These are phyloP conservation scores for Nezara viridula DNA, from an alignment of 2,888 invertebrate genomes.

Conservation along the genomic window DNA sequence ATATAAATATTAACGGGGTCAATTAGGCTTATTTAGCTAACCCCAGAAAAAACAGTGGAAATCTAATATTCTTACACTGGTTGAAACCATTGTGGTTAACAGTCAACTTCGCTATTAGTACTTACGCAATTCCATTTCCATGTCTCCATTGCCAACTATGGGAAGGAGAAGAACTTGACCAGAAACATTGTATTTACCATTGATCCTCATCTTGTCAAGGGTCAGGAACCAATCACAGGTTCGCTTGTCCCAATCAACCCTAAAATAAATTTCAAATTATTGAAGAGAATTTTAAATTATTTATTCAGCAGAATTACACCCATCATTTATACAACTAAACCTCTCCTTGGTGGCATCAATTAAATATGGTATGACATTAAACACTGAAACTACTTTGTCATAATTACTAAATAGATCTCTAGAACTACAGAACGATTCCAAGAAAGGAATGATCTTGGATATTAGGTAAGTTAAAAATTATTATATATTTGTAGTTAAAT, in stretches of 20 bases:
- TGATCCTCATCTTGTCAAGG: conserved; percentile 72
- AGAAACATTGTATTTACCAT: conserved; percentile 72
- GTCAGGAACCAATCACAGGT: conserved; percentile 67
- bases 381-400: too few species aligned
- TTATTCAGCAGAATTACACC: background rate
- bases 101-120: conserved; percentile 63
- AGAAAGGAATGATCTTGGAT: too few species aligned
- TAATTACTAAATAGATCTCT: too few species aligned
- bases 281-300: background rate
- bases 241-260: conserved; percentile 65
- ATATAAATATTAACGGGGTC: too few species aligned
- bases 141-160: conserved; percentile 72
- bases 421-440: too few species aligned
- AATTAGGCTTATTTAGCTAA: too few species aligned
- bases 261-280: conserved; percentile 38
- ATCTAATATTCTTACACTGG: background rate
- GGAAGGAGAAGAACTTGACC: conserved; percentile 73
- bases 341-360: too few species aligned
- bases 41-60: background rate
- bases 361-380: too few species aligned
- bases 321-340: too few species aligned
- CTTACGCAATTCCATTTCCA: conserved; percentile 73
- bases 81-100: background rate
- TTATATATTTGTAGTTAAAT: too few species aligned
- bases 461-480: too few species aligned